Evolutionary conservation across 2,797 vertebrate genomes (phyloP), one percentile per base, ranked within the genome.

Genomic region (Distichodus sexfasciatus): DNA sequence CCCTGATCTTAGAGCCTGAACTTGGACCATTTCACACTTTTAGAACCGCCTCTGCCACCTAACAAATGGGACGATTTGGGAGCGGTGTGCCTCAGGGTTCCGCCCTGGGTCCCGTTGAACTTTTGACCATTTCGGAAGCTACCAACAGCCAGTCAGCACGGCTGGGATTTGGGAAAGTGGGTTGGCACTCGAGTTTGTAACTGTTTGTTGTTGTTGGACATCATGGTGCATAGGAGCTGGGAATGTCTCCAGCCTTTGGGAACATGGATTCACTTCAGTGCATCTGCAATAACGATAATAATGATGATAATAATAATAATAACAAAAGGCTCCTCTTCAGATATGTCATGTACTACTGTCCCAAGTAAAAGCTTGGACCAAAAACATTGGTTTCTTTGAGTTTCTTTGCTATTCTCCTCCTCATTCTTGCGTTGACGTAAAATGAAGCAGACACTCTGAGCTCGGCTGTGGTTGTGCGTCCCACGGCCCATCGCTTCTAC

Each of bases 291-390:
- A 75, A 64, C 57, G n/a, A n/a, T n/a, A n/a, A n/a, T n/a, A n/a
- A n/a, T n/a, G n/a, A n/a, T n/a, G n/a, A n/a, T n/a, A n/a, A n/a
- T n/a, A n/a, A n/a, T n/a, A n/a, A n/a, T n/a, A n/a, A n/a, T n/a
- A n/a, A n/a, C 23, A 15, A 15, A 66, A 70, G 55, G 44, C 51
- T 68, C 69, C 54, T 68, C 28, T 51, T 64, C 54, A 61, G 28
- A 61, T 67, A 58, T 77, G 50, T 67, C 67, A 46, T 70, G 71
- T 76, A 67, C 66, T 71, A 76, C 58, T 79, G 70, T 76, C 74
- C 67, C 71, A 65, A 74, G 71, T 71, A 50, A 76, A 74, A 2
- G 31, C 70, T 76, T 71, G 73, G 73, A 78, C 73, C 68, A 76
- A 80, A 77, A 68, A 58, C 44, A 57, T 75, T 17, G 8, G 6